Percentiles rank a stretch among this genome's conserved stretches.
Evolutionary conservation across 2,888 invertebrate genomes (phyloP).

Genomic region (Listrodromus nycthemerus): DNA sequence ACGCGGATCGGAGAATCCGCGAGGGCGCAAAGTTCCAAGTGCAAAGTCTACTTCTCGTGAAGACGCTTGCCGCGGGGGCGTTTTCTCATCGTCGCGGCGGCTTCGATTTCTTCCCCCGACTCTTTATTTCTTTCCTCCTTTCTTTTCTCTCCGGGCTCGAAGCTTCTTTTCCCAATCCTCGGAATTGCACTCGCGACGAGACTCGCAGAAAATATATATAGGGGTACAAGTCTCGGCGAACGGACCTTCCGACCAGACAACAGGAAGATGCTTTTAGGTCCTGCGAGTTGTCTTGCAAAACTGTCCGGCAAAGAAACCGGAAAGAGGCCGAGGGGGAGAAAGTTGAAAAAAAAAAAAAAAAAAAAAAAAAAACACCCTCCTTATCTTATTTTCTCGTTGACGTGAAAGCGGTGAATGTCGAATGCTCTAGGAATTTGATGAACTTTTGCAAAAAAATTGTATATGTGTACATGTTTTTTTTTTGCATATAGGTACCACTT

Average conservation of each 20-base stretch:
- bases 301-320: slow-evolving; percentile 28
- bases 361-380: slow-evolving; percentile 54
- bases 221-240: slow-evolving; percentile 8
- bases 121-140: slow-evolving; percentile 37
- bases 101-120: slow-evolving; percentile 61
- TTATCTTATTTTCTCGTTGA: slow-evolving; percentile 4
- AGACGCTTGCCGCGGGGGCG: slow-evolving; percentile 57
- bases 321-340: slow-evolving; percentile 12
- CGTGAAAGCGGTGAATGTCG: background rate
- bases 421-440: background rate
- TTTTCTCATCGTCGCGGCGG: slow-evolving; percentile 60
- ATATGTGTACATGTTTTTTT: background rate
- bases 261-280: slow-evolving; percentile 82
- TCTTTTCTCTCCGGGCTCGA: slow-evolving; percentile 66
- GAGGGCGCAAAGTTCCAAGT: slow-evolving; percentile 79
- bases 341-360: too few relatives aligned
- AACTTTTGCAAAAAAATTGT: slow-evolving; percentile 17
- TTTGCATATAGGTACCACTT: background rate
- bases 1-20: slow-evolving; percentile 59
- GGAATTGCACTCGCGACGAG: slow-evolving; percentile 55
- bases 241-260: slow-evolving; percentile 77
- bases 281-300: slow-evolving; percentile 42
- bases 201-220: slow-evolving; percentile 25
- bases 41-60: slow-evolving; percentile 78
- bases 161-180: slow-evolving; percentile 67